A percentile compares a stretch with the other conserved stretches of the same genome.
phyloP scores from a whole-genome alignment of 2,888 invertebrate genomes.

The Dinocampus coccinellae region DNA sequence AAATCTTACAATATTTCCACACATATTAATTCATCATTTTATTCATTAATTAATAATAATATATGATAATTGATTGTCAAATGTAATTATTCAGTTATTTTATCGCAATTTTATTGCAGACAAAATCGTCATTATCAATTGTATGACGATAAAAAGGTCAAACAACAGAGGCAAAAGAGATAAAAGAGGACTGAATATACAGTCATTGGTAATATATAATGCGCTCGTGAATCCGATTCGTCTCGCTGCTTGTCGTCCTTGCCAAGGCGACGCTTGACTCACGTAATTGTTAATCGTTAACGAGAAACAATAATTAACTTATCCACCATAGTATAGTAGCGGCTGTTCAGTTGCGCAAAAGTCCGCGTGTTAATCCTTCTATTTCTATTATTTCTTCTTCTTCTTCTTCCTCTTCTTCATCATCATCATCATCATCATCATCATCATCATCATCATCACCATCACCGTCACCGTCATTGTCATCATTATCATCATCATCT shows the following conservation, averaged over 20 bases:
- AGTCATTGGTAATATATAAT: slow-evolving; percentile 16
- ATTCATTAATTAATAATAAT: background rate
- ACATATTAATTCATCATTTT: background rate
- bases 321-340: slow-evolving; percentile 48
- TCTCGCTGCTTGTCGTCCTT: slow-evolving; percentile 53
- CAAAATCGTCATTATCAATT: background rate
- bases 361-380: slow-evolving; percentile 36
- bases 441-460: too few relatives aligned
- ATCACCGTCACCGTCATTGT: too few relatives aligned
- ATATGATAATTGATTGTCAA: background rate
- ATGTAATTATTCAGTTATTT: slow-evolving; percentile 4
- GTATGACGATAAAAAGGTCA: slow-evolving; percentile 27
- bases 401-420: slow-evolving; percentile 6
- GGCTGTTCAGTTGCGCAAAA: slow-evolving; percentile 50
- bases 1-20: background rate
- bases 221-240: slow-evolving; percentile 38
- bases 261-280: slow-evolving; percentile 59
- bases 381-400: background rate
- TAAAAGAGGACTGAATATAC: slow-evolving; percentile 1
- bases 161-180: slow-evolving; percentile 7
- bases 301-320: slow-evolving; percentile 63
- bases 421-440: too few relatives aligned
- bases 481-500: slow-evolving; percentile 4
- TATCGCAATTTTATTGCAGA: background rate
- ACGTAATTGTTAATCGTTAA: slow-evolving; percentile 63